Evolutionary conservation across 2,113 vertebrate species (phyloP).

Genomic region (Litocranius walleri): DNA sequence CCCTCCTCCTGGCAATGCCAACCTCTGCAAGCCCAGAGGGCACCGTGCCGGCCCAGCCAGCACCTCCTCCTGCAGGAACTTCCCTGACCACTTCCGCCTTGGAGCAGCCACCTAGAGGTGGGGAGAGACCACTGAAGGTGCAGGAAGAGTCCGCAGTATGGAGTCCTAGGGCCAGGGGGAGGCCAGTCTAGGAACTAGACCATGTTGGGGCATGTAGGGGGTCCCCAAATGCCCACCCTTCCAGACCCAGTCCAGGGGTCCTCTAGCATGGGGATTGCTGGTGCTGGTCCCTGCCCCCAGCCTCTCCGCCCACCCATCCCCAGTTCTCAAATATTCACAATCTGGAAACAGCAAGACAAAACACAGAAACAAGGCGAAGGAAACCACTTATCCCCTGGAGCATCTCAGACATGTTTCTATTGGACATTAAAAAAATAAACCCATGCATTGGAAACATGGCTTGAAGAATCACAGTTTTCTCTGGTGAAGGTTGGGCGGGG

Average conservation of each 20-base stretch:
- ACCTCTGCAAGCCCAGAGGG: neutral
- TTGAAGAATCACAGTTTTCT: neutral
- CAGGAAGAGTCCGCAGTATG: too few relatives aligned
- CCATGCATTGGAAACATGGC: neutral
- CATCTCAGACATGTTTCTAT: neutral
- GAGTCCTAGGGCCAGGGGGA: neutral
- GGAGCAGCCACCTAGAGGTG: neutral
- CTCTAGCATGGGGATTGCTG: neutral
- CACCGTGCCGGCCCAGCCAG: neutral
- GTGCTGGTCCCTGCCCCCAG: accelerated
- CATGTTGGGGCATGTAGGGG: neutral
- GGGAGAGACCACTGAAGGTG: neutral
- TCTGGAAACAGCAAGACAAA: neutral
- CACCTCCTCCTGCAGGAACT: neutral
- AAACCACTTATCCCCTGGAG: neutral
- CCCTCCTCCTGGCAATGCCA: neutral
- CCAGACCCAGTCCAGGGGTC: neutral
- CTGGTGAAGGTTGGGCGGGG: accelerated
- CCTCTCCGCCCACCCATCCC: neutral
- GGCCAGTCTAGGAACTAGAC: neutral
- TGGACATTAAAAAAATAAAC: neutral
- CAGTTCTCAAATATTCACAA: neutral
- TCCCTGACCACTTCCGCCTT: neutral
- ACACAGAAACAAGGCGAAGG: neutral
- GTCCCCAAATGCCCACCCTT: neutral